Percentiles rank a stretch among this genome's conserved stretches.
Evolutionary conservation across 2,113 vertebrate species (phyloP).

Genomic region (Paedocypris sp.): DNA sequence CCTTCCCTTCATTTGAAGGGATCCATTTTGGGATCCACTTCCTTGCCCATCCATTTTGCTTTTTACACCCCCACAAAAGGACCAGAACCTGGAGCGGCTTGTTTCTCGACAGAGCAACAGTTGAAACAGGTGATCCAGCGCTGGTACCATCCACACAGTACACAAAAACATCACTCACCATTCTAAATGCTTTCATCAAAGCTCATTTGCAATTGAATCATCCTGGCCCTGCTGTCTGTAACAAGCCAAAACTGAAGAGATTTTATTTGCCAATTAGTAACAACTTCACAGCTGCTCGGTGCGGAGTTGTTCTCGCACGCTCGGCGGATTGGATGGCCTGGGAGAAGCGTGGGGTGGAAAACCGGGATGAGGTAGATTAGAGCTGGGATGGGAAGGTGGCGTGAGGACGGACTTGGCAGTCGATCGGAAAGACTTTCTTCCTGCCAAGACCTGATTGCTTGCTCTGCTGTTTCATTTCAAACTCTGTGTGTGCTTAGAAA

Average conservation of each 20-base stretch:
- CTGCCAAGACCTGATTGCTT: conserved; percentile 29
- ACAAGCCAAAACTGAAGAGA: not conserved
- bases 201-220: not conserved
- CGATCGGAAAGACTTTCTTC: not conserved
- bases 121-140: no score
- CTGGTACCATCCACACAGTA: no score
- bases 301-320: not conserved
- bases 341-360: not conserved
- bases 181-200: not conserved
- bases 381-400: conserved; percentile 2
- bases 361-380: conserved; percentile 13
- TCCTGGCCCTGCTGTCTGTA: not conserved
- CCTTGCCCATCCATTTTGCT: no score
- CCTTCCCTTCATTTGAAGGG: no score
- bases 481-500: conserved; percentile 7
- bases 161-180: conserved; percentile 10
- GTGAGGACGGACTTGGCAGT: conserved; percentile 12
- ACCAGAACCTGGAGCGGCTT: no score
- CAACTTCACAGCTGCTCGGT: conserved; percentile 4
- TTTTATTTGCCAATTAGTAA: conserved; percentile 9
- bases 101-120: no score
- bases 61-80: no score
- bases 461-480: conserved; percentile 15
- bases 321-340: not conserved
- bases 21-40: no score